Percentiles rank a stretch among this genome's conserved stretches.
Evolutionary conservation across 2,888 invertebrate genomes (phyloP).

Genomic region (Temnothorax unifasciatus): DNA sequence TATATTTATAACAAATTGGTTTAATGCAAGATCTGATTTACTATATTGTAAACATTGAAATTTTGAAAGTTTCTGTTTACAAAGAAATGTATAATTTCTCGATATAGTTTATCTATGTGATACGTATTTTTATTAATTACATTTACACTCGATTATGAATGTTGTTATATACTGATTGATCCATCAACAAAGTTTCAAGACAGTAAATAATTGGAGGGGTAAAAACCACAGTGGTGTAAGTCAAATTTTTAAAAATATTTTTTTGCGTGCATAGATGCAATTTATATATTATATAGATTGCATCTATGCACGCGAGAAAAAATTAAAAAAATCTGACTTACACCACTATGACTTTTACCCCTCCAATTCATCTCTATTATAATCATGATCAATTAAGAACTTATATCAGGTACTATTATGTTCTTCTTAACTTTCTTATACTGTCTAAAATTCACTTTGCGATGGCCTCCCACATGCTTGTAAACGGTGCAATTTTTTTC

Average conservation of each 20-base stretch:
- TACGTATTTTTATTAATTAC: neutral
- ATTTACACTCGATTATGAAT: neutral
- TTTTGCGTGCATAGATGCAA: too few relatives aligned
- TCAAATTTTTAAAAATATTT: too few relatives aligned
- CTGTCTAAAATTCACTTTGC: neutral
- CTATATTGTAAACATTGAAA: neutral
- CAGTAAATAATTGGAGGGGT: slow-evolving; percentile 9
- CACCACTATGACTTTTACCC: too few relatives aligned
- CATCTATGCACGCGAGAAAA: too few relatives aligned
- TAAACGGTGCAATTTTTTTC: neutral
- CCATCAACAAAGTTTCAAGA: slow-evolving; percentile 50
- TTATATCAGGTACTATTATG: neutral
- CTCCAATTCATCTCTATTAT: slow-evolving; percentile 17
- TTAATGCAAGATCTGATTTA: neutral
- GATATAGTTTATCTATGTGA: neutral
- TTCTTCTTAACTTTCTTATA: neutral
- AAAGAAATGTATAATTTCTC: slow-evolving; percentile 43
- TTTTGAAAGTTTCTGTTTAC: neutral
- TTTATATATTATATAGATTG: too few relatives aligned
- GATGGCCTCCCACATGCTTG: neutral
- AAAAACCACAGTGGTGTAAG: too few relatives aligned
- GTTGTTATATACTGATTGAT: slow-evolving; percentile 43
- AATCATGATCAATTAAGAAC: neutral
- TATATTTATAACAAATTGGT: neutral
- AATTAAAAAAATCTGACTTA: too few relatives aligned